A percentile compares a stretch with the other conserved stretches of the same genome.
Conservation (phyloP, 2,888 invertebrate species). For the Zonitis immaculata region DNA sequence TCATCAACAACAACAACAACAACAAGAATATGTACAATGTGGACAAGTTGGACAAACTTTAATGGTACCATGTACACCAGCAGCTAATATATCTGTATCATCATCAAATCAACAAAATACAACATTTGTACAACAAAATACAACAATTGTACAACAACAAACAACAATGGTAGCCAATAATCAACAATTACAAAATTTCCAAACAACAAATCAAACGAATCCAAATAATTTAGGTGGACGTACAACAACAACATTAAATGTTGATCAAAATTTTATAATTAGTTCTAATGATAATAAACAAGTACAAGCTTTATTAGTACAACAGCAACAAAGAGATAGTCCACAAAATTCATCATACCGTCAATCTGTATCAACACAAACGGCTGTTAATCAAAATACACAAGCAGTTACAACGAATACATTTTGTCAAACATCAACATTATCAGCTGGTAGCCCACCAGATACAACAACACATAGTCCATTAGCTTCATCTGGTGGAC, state of each 20-base stretch:
- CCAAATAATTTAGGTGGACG: conserved; percentile 41
- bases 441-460: conserved; percentile 62
- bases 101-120: conserved; percentile 58
- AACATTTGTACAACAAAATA: conserved; percentile 79
- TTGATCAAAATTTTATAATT: conserved; percentile 58
- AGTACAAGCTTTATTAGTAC: conserved; percentile 39
- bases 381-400: conserved; percentile 55
- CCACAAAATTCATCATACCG: conserved; percentile 44
- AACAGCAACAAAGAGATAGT: conserved; percentile 29
- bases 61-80: conserved; percentile 64
- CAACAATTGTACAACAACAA: conserved; percentile 78
- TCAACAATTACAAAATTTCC: conserved; percentile 50
- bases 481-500: conserved; percentile 54
- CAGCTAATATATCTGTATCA: conserved; percentile 53
- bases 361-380: conserved; percentile 73
- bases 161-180: conserved; percentile 72
- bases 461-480: conserved; percentile 85
- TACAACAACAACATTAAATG: conserved; percentile 51
- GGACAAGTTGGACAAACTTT: conserved; percentile 65
- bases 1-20: conserved; percentile 49
- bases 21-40: conserved; percentile 68
- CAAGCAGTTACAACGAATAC: conserved; percentile 48
- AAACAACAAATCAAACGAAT: conserved; percentile 35
- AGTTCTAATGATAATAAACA: conserved; percentile 44
- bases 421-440: conserved; percentile 48